Evolutionary conservation across 2,113 vertebrate genomes (phyloP).

Genomic region (Progne subis): DNA sequence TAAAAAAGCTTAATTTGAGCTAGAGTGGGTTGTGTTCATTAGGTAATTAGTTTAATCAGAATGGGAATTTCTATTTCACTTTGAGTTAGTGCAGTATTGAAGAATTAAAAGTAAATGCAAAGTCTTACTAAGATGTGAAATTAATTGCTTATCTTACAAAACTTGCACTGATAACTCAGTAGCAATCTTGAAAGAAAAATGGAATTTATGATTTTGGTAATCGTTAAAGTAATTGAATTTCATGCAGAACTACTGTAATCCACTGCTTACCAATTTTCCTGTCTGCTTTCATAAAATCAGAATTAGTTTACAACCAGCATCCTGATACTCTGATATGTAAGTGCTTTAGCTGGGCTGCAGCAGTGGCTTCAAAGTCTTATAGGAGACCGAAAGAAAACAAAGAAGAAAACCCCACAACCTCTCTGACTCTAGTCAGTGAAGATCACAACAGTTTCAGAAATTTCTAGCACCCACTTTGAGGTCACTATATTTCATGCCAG

Average conservation of each 20-base stretch:
- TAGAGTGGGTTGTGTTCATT: not conserved
- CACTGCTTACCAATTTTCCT: not conserved
- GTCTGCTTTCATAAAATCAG: not conserved
- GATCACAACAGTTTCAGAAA: not conserved
- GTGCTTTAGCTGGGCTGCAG: not conserved
- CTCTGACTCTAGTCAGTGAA: not conserved
- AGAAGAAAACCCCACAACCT: not conserved
- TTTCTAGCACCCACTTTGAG: not conserved
- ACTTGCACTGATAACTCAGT: not conserved
- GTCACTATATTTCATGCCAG: not conserved
- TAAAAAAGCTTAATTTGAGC: not conserved
- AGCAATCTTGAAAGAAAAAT: not conserved
- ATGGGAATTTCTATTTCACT: not conserved
- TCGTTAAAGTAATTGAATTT: not conserved
- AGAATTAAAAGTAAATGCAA: not conserved
- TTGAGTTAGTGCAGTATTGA: not conserved
- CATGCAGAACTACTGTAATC: not conserved
- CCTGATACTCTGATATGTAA: not conserved
- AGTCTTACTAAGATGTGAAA: not conserved
- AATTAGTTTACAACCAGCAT: not conserved
- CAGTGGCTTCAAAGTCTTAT: not conserved
- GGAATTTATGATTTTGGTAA: not conserved
- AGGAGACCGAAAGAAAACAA: not conserved
- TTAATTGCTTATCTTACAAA: not conserved
- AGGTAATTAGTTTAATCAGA: not conserved